Conservation (phyloP, 2,888 invertebrate genomes). For the Eilema caniola region DNA sequence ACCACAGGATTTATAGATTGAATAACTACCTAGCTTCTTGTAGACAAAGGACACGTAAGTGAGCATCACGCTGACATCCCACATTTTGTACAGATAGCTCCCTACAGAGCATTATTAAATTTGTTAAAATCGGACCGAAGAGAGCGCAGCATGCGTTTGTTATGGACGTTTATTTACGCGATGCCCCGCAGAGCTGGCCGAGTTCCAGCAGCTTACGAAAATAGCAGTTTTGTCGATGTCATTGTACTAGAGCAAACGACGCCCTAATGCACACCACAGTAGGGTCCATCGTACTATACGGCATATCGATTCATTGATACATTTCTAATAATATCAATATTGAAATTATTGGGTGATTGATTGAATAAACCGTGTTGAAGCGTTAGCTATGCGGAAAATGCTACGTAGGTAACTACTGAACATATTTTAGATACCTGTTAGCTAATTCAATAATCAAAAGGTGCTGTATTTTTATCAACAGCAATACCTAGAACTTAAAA, state of each 20-base stretch:
- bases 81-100: slow-evolving; percentile 55
- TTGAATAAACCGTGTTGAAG: not conserved
- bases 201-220: slow-evolving; percentile 80
- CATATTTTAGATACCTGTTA: not conserved
- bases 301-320: slow-evolving; percentile 44
- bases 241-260: slow-evolving; percentile 79
- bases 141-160: slow-evolving; percentile 70
- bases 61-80: slow-evolving; percentile 21
- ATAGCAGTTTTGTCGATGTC: slow-evolving; percentile 83
- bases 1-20: not conserved
- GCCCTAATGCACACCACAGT: slow-evolving; percentile 59
- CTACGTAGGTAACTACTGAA: not conserved
- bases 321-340: slow-evolving; percentile 25
- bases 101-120: slow-evolving; percentile 69
- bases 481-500: slow-evolving; percentile 25
- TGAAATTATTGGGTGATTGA: not conserved
- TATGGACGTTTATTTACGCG: slow-evolving; percentile 81
- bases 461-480: not conserved
- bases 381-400: not conserved
- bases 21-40: not conserved
- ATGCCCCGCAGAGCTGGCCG: slow-evolving; percentile 75
- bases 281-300: slow-evolving; percentile 35
- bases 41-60: not conserved
- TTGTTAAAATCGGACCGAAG: slow-evolving; percentile 68
- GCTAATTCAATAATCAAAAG: not conserved